These are phyloP conservation scores for Lanius ludovicianus DNA, from an alignment of 2,113 vertebrate genomes.

Conservation along the genomic window DNA sequence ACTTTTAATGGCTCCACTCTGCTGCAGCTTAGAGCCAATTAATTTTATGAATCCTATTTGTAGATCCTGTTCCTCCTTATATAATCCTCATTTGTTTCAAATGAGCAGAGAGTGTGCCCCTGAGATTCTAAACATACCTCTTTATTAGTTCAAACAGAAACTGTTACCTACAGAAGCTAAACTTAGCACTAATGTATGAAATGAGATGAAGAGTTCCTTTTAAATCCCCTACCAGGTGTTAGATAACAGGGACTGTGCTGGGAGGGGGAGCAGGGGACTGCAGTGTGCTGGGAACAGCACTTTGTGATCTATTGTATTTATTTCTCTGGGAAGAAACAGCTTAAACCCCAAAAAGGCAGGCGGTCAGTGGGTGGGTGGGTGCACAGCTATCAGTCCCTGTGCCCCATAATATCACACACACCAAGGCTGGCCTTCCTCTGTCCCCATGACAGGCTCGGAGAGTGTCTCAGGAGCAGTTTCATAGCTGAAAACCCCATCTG, in stretches of 20 bases:
- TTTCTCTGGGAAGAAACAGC: neutral
- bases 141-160: slow-evolving; percentile 30
- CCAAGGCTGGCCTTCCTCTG: neutral
- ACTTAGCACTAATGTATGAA: neutral
- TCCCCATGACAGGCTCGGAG: neutral
- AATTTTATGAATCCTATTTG: slow-evolving; percentile 43
- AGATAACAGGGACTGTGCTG: neutral
- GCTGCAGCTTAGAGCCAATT: neutral
- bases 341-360: neutral
- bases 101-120: neutral
- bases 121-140: slow-evolving; percentile 13
- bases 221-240: neutral
- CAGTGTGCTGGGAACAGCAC: neutral
- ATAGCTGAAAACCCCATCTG: accelerated
- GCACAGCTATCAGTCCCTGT: neutral
- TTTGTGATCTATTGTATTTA: neutral
- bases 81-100: slow-evolving; percentile 52
- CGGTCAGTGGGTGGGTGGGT: neutral
- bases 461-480: neutral
- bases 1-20: neutral
- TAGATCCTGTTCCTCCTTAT: neutral
- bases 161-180: slow-evolving; percentile 37
- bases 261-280: neutral
- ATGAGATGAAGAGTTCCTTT: neutral
- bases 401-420: neutral